Evolutionary conservation across 2,888 invertebrate genomes (phyloP), one percentile per base, ranked within the genome.

Genomic region (Augiades crinisus): DNA sequence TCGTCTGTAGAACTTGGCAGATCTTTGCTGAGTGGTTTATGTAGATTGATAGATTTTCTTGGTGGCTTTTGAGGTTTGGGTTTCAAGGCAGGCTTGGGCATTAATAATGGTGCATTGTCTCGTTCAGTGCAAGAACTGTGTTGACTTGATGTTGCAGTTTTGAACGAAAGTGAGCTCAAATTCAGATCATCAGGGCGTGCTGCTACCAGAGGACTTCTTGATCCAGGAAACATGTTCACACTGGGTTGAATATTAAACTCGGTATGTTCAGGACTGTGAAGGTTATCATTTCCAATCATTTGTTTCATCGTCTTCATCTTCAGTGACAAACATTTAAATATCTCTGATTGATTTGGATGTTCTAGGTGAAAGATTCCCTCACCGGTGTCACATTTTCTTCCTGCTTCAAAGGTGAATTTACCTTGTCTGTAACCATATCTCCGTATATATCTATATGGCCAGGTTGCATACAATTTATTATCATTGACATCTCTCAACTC

Each of bases 291-390:
- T n/a, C 92, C 93, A 55, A 96, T 91, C 64, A 95, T 87, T 73
- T 95, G 95, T 71, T 95, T 95, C 96, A 96, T 96, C 0, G 93
- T 94, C 71, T 95, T 95, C 95, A 96, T 96, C 81, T 95, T 95
- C 3, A 94, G 91, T 6, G 95, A 94, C 63, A 96, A 91, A 69
- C 95, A 96, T 58, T 95, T 93, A 60, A 92, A 96, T 59, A 96
- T 95, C 75, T 96, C 96, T 61, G 95, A 94, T 58, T 95, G 95
- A 73, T 95, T 95, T 33, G 93, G 92, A 72, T 96, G 95, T 70
- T 95, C 95, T 54, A 96, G 79, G 52, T 93, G 94, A 66, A 96
- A 96, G 3, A 93, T 93, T 1, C 96, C 96, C 81, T 96, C 96
- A 0, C 96, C 96, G 1, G 95, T 95, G 61, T 94, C 93, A 81